A percentile compares a stretch with the other conserved stretches of the same genome.
phyloP scores from a whole-genome alignment of 2,888 invertebrate genomes.

The Drosophila nigritarsus region DNA sequence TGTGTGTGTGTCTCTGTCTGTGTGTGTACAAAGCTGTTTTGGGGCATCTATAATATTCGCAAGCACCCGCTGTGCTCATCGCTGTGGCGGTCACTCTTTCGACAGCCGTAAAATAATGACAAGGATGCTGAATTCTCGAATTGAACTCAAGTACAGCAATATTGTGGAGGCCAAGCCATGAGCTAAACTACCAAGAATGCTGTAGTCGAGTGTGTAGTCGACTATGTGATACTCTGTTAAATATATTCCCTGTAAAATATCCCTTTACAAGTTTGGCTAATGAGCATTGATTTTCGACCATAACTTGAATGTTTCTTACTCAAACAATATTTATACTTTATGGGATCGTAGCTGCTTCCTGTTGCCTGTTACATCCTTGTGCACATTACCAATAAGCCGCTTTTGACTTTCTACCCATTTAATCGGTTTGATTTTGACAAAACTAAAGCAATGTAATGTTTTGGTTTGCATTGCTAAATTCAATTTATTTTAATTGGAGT shows the following conservation, averaged over 20 bases:
- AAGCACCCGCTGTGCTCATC: constrained; percentile 67
- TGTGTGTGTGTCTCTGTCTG: too few relatives aligned
- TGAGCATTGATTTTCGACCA: neutral
- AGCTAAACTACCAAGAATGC: neutral
- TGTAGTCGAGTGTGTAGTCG: neutral
- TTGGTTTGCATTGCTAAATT: neutral
- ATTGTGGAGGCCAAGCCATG: too few relatives aligned
- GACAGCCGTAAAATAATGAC: constrained; percentile 32
- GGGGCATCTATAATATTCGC: constrained; percentile 59
- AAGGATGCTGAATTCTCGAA: constrained; percentile 15
- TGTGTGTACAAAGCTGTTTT: constrained; percentile 9
- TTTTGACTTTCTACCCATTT: neutral
- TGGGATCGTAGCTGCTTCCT: neutral
- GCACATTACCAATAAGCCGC: neutral
- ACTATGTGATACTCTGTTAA: neutral
- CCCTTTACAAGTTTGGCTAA: too few relatives aligned
- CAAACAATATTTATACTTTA: neutral
- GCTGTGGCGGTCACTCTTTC: constrained; percentile 22
- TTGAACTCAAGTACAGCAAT: neutral
- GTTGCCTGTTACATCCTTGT: neutral
- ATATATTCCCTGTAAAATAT: neutral
- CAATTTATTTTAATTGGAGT: neutral
- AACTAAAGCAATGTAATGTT: neutral
- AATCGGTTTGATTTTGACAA: neutral
- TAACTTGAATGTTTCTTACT: neutral